These are phyloP conservation scores for Cryptophagus acutangulus DNA, from an alignment of 2,888 invertebrate species.

Conservation along the genomic window DNA sequence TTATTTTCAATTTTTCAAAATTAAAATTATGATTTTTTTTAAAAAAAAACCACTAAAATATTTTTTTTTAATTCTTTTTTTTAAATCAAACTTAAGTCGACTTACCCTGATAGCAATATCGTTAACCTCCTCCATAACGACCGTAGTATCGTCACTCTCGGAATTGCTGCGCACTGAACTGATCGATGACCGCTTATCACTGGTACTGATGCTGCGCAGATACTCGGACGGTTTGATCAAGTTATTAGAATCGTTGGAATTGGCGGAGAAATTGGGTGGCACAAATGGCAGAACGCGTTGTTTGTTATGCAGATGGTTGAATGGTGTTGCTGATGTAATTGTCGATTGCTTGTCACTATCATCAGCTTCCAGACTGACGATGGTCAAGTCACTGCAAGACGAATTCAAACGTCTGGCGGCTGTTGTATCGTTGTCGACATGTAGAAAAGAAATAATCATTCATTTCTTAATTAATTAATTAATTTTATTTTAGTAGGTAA, in stretches of 20 bases:
- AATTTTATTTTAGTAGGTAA: too few relatives aligned
- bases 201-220: slow-evolving; percentile 69
- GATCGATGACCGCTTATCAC: slow-evolving; percentile 52
- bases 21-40: too few relatives aligned
- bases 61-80: too few relatives aligned
- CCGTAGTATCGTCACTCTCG: slow-evolving; percentile 40
- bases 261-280: slow-evolving; percentile 79
- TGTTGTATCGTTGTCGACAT: too few relatives aligned
- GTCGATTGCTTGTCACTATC: slow-evolving; percentile 45
- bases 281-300: slow-evolving; percentile 85
- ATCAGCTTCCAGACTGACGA: slow-evolving; percentile 49
- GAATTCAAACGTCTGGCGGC: slow-evolving; percentile 46
- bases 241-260: slow-evolving; percentile 63
- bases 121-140: slow-evolving; percentile 28
- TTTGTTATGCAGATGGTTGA: slow-evolving; percentile 79
- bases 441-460: too few relatives aligned
- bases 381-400: slow-evolving; percentile 47
- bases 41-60: too few relatives aligned
- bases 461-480: too few relatives aligned
- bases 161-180: slow-evolving; percentile 46
- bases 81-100: too few relatives aligned
- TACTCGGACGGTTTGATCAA: slow-evolving; percentile 92
- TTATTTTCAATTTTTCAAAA: too few relatives aligned
- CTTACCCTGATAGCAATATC: too few relatives aligned
- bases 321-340: slow-evolving; percentile 44